Base-by-base conservation (phyloP, 2,888 invertebrate genomes). In the Polia nebulosa region DNA sequence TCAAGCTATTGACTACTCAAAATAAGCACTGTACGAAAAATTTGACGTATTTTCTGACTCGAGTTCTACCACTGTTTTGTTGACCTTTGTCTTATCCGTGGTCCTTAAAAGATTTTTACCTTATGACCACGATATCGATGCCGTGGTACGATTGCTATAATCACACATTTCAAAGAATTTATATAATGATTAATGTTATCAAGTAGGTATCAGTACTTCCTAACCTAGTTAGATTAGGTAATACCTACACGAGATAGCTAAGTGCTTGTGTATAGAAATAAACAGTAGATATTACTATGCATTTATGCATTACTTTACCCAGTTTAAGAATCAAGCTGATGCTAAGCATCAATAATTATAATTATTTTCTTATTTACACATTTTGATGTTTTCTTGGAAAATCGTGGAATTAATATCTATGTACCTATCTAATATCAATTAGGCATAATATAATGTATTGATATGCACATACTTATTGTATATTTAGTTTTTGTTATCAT, bases 101-200 rank as follows among this genome's bases (percentile, higher is more conserved):
- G 27, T 41, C 72, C 72, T 72, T 51, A 17, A 36, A 61, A 36
- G 0, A 39, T 63, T 20, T 3, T 51, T 25, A 52, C 41, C 63
- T 36, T 73, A 73, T 45, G n/a, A 52, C 17, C 36, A 20, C 45
- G 44, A 63, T 72, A 72, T 17, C 32, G 20, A 32, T 39, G 36
- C 25, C 9, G 25, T 45, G 17, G 29, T 72, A 1, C 11, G 29
- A 72, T 44, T 44, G 9, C 29, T 63, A 45, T 36, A 72, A 52
- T 72, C 72, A 52, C 25, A 20, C 8, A 15, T 15, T 70, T 63
- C 51, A 39, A 11, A 32, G 51, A 72, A 45, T 52, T 32, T 39
- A 52, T 64, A 72, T 69, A 44, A 1, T 52, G 39, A 72, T 66
- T 52, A 72, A 61, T 44, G 39, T 61, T 32, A 72, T 62, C 71